Conservation (phyloP, 2,888 invertebrate genomes). For the Apomyelois bistriatella region DNA sequence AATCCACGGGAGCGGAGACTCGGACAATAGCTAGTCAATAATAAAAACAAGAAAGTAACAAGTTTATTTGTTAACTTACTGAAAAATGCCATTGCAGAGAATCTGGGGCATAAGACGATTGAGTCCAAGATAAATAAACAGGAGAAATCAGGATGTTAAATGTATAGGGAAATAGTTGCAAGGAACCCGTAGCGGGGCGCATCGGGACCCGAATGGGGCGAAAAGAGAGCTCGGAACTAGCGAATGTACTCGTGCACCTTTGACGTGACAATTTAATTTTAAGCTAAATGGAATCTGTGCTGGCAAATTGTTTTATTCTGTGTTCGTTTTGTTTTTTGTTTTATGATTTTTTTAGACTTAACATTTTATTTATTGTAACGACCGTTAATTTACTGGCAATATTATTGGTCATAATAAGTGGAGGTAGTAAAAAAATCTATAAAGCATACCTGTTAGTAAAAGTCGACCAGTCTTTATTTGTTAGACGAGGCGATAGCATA, state of each 20-base stretch:
- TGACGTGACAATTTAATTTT: conserved; percentile 11
- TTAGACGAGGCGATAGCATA: too few relatives aligned
- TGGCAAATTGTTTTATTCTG: neutral
- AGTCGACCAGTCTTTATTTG: too few relatives aligned
- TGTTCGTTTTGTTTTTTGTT: neutral
- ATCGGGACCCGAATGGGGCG: neutral
- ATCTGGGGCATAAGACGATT: neutral
- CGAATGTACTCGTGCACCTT: neutral
- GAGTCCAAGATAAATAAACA: neutral
- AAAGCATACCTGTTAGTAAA: too few relatives aligned
- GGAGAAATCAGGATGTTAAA: conserved; percentile 5
- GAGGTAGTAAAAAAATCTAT: too few relatives aligned
- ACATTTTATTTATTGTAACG: too few relatives aligned
- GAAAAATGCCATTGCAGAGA: too few relatives aligned
- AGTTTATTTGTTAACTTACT: too few relatives aligned
- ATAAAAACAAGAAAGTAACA: too few relatives aligned
- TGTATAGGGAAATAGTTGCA: conserved; percentile 3
- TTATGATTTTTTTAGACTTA: neutral
- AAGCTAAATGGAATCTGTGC: neutral
- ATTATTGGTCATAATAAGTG: too few relatives aligned
- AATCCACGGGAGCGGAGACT: too few relatives aligned
- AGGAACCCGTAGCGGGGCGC: neutral
- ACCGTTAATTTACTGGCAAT: too few relatives aligned
- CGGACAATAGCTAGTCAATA: too few relatives aligned
- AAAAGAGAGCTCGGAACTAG: neutral